Percentiles rank a stretch among this genome's conserved stretches.
Evolutionary conservation across 2,113 vertebrate species (phyloP).

Genomic region (Cercocebus atys): DNA sequence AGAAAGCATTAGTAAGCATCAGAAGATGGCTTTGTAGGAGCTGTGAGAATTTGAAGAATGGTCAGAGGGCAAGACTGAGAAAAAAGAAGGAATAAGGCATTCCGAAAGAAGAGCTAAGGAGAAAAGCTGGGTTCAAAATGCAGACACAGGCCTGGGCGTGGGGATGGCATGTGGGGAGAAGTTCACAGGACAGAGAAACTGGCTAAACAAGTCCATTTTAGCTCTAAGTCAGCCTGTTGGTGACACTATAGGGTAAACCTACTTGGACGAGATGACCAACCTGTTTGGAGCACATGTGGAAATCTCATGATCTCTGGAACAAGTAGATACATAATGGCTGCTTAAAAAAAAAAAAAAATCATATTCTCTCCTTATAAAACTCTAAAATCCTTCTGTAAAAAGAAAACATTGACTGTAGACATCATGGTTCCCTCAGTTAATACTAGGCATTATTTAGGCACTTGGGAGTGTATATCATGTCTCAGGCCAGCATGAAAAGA

Average conservation of each 20-base stretch:
- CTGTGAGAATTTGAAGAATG: not conserved
- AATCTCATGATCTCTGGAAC: not conserved
- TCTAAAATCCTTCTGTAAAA: not conserved
- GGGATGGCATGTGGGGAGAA: not conserved
- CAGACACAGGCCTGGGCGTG: not conserved
- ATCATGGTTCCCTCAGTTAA: not conserved
- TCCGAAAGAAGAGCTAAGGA: not conserved
- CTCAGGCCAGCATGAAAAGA: not conserved
- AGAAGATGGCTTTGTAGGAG: not conserved
- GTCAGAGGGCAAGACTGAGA: not conserved
- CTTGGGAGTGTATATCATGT: not conserved
- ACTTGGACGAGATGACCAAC: not conserved
- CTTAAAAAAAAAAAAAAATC: not conserved
- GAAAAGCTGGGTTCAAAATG: not conserved
- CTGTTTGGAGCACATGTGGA: not conserved
- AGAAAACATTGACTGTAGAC: not conserved
- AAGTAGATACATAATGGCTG: not conserved
- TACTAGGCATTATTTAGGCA: not conserved
- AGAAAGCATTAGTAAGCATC: not conserved
- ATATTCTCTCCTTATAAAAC: not conserved
- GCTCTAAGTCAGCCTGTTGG: not conserved
- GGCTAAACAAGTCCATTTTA: not conserved
- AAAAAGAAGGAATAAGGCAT: not conserved
- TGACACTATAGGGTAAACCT: not conserved
- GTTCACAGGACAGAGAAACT: conserved; percentile 15